Base-by-base conservation (phyloP, 2,888 invertebrate genomes). In the Caenorhabditis sp. region DNA sequence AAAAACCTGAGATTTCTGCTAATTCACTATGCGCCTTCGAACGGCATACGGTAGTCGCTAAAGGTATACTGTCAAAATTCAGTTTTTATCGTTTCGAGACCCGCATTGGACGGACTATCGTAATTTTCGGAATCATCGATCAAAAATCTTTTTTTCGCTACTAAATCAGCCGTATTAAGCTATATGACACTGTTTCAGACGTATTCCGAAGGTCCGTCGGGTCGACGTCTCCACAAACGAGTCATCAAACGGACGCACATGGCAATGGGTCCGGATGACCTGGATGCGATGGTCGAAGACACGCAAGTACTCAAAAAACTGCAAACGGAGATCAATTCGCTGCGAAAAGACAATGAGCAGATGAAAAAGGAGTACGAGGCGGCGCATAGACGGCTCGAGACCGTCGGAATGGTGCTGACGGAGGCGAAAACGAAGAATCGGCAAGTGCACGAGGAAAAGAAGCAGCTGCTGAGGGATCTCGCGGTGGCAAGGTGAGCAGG, bases 341-440 rank as follows among this genome's bases (percentile, higher is more conserved):
- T 81, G 26, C 40, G 53, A n/a, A 76, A 81, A 35, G 65, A 70
- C 28, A 81, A 81, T 40, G 76, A 71, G 1, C 24, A 37, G 51
- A 50, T 81, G 70, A 81, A 71, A 50, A 81, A 76, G 53, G 56
- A 32, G 8, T 76, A 71, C 44, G 81, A 81, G 37, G 22, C 35
- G 40, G 40, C 18, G 6, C 68, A 68, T 37, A 28, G 37, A n/a
- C 20, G 55, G 24, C 9, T 40, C 4, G 79, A 79, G n/a, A 28
- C 55, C 3, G 22, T 68, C 18, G 51, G 15, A 11, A 58, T 80
- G 65, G 68, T 68, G 1, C 26, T 44, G 20, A 26, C 44, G 15
- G 80, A 80, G 56, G 72, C 80, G 40, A 67, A 72, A 11, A 1
- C 24, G n/a, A 67, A 68, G 24, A 37, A 40, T 20, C 24, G 28